phyloP scores from a whole-genome alignment of 1,140 invertebrate genomes.

The Lepidurus packardi region DNA sequence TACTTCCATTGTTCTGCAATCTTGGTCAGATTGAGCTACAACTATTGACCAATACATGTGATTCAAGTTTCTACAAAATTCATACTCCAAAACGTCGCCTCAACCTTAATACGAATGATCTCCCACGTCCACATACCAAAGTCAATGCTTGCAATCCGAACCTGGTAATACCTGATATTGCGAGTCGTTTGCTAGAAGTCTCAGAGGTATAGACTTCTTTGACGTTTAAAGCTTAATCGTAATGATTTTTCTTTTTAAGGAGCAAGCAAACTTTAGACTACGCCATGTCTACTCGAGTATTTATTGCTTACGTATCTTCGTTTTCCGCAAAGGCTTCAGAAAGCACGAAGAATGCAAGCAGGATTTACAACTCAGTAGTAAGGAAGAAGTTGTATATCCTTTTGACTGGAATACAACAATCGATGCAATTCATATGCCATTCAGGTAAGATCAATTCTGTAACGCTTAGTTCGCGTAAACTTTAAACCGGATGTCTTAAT shows the following conservation, averaged over 20 bases:
- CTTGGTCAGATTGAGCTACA: background rate
- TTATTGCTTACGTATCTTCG: background rate
- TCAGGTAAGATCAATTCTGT: background rate
- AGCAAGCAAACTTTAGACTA: background rate
- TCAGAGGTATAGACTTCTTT: conserved; percentile 1
- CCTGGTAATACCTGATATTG: background rate
- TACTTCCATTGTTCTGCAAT: background rate
- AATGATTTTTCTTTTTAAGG: background rate
- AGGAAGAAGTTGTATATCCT: background rate
- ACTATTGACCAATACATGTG: background rate
- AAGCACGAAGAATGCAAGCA: background rate
- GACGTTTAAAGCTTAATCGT: background rate
- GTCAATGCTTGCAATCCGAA: background rate
- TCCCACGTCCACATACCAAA: background rate
- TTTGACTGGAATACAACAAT: background rate
- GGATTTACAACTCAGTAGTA: background rate
- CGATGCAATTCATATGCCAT: background rate
- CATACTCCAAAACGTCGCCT: background rate
- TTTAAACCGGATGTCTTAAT: background rate
- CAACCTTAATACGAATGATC: background rate
- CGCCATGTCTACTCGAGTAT: background rate
- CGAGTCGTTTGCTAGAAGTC: background rate
- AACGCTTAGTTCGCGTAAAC: background rate
- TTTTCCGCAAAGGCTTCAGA: background rate
- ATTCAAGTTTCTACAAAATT: background rate